phyloP scores from a whole-genome alignment of 1,140 invertebrate genomes.

The Brachionus calyciflorus region DNA sequence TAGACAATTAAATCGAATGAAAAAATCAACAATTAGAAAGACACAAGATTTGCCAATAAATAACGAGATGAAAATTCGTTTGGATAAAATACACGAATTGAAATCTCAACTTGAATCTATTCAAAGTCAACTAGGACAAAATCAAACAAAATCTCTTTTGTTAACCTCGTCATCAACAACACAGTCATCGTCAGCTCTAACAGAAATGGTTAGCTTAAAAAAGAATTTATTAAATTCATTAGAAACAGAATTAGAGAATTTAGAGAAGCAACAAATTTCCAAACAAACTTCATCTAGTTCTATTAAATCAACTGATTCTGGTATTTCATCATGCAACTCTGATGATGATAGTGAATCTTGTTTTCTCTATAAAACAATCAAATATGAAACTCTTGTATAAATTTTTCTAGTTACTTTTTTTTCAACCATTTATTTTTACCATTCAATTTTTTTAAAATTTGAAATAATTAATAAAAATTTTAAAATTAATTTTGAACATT shows the following conservation, averaged over 20 bases:
- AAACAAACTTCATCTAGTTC: background rate
- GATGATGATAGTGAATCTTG: background rate
- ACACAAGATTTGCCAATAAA: background rate
- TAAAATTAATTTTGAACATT: too few species aligned
- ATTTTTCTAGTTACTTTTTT: too few species aligned
- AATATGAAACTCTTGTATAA: conserved; percentile 18
- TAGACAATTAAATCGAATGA: background rate
- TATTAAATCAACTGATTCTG: conserved; percentile 1
- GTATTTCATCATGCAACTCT: background rate
- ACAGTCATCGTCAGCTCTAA: too few species aligned
- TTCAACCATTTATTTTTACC: too few species aligned
- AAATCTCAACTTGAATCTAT: conserved; percentile 4
- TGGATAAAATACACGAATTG: background rate
- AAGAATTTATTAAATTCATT: background rate
- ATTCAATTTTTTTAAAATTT: too few species aligned
- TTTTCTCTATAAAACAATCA: background rate
- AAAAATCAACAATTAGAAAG: background rate
- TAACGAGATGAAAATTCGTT: background rate
- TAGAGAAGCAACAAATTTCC: background rate
- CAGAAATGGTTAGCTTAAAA: background rate
- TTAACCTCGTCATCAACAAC: background rate
- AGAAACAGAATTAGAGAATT: background rate
- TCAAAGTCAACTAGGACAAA: background rate
- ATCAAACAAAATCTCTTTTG: background rate
- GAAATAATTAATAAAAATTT: too few species aligned